Evolutionary conservation across 2,797 vertebrate genomes (phyloP), one percentile per base, ranked within the genome.

Genomic region (Capromys pilorides): DNA sequence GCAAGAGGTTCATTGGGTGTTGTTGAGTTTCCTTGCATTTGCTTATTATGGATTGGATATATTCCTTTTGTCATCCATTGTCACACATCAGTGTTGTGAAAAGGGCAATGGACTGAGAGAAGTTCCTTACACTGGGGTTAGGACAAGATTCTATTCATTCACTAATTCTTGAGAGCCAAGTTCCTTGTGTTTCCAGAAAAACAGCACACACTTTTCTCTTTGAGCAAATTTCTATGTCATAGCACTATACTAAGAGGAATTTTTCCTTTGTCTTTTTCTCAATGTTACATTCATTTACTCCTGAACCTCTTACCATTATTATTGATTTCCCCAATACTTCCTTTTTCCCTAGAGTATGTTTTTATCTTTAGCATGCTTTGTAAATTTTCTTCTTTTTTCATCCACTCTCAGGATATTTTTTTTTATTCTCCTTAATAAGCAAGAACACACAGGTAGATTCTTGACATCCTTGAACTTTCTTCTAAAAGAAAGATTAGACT

Each of bases 311-410:
- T 88, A 92, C 84, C 33, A 54, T 31, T 16, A 7, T n/a, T 88
- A 94, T 41, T 94, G 95, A 94, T 93, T 94, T 82, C 86, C 26
- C 66, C 3, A 80, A 78, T 59, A 45, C 21, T 80, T 81, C 51
- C 21, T 39, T 57, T 62, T 36, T 79, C 49, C 93, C 86, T 41
- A 93, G 81, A 85, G 79, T 92, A 39, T 71, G 71, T 88, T 82
- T 94, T 88, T 82, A 93, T 83, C 95, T 96, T 91, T 79, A 85
- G 73, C 39, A 59, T 54, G 49, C 36, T 88, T 93, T 57, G 64
- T 88, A 62, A 94, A 82, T 97, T 95, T 36, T 89, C 95, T 95
- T 94, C 41, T 83, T 94, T 86, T 45, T 73, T 88, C 41, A 26
- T 78, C 67, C 81, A 73, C 84, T 61, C 75, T 33, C 59, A 28